These are phyloP conservation scores for Drosophila prosaltans DNA, from an alignment of 1,140 invertebrate species.

Conservation along the genomic window DNA sequence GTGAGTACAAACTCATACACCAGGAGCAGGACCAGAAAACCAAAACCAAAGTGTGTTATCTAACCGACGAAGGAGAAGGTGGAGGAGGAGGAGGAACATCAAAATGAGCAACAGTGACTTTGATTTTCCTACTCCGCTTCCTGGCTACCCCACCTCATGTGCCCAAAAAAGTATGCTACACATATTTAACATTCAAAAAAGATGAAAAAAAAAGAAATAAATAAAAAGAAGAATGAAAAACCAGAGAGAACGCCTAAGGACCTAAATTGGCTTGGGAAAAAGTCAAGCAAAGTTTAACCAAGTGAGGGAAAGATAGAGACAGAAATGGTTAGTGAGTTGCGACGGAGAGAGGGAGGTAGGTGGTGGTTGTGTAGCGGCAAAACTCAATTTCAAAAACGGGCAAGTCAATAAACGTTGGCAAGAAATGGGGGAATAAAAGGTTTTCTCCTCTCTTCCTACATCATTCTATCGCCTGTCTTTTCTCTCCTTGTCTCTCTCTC, in stretches of 20 bases:
- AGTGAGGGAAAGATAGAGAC: slow-evolving; percentile 23
- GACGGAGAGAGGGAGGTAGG: background rate
- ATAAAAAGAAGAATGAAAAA: slow-evolving; percentile 7
- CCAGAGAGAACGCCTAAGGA: slow-evolving; percentile 39
- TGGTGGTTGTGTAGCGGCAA: slow-evolving; percentile 27
- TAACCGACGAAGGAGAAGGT: slow-evolving; percentile 22
- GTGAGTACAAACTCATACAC: slow-evolving; percentile 11
- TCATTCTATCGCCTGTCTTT: background rate
- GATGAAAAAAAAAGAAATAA: background rate
- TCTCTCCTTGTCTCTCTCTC: background rate
- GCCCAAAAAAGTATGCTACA: slow-evolving; percentile 25
- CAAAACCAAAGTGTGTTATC: slow-evolving; percentile 50
- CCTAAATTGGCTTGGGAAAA: slow-evolving; percentile 64
- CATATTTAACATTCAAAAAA: slow-evolving; percentile 54
- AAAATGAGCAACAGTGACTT: slow-evolving; percentile 64
- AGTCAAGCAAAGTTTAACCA: slow-evolving; percentile 39
- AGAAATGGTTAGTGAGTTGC: slow-evolving; percentile 45
- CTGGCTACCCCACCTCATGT: no score
- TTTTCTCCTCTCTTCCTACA: background rate
- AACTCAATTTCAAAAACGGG: slow-evolving; percentile 72
- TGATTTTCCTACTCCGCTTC: slow-evolving; percentile 47
- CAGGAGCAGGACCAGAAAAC: background rate
- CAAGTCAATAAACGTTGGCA: slow-evolving; percentile 59
- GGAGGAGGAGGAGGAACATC: background rate
- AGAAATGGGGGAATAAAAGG: slow-evolving; percentile 28